Conservation (phyloP, 2,113 vertebrate genomes). For the Ageneiosus marmoratus region DNA sequence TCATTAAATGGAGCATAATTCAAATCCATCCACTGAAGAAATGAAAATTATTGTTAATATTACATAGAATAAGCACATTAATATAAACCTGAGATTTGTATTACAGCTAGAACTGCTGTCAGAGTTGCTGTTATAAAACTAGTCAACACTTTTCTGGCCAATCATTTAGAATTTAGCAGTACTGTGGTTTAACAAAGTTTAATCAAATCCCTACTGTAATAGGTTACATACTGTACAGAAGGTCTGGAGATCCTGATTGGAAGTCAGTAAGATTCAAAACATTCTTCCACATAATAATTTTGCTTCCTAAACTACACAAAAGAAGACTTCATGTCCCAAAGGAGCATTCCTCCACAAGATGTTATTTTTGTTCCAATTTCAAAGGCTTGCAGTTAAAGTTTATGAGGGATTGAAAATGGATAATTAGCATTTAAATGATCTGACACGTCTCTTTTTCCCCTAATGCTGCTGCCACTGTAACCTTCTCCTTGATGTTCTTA, state of each 20-base stretch:
- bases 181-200: neutral
- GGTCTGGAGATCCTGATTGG: neutral
- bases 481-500: conserved; percentile 44
- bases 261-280: conserved; percentile 17
- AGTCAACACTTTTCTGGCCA: neutral
- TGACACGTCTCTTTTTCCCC: conserved; percentile 38
- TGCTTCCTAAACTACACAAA: conserved; percentile 28
- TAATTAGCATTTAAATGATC: conserved; percentile 61
- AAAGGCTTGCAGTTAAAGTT: conserved; percentile 57
- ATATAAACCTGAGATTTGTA: neutral
- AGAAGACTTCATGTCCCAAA: conserved; percentile 40
- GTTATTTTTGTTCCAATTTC: conserved; percentile 57
- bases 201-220: neutral
- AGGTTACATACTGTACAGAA: neutral
- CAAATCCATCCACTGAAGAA: no score
- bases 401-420: conserved; percentile 61
- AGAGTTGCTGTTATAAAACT: neutral
- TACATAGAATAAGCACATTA: no score
- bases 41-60: no score
- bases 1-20: neutral
- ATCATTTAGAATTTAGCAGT: neutral
- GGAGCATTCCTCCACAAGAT: conserved; percentile 51
- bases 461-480: conserved; percentile 34
- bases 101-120: neutral
- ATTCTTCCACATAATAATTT: conserved; percentile 33